phyloP scores from a whole-genome alignment of 2,888 invertebrate species.

The Matsumyia berberina region DNA sequence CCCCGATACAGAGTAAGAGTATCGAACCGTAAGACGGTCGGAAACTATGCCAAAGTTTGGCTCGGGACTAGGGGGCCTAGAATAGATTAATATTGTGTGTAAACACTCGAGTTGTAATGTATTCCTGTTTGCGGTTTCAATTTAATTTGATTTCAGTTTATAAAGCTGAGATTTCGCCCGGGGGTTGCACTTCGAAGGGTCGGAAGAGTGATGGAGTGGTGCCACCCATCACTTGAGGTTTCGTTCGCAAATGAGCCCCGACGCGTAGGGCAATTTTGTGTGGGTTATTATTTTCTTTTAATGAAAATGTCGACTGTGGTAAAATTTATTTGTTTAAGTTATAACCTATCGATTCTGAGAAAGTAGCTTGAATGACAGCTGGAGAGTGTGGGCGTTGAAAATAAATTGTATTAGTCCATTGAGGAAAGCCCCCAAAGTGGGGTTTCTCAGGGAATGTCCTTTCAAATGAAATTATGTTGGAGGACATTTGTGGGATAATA shows the following conservation, averaged over 20 bases:
- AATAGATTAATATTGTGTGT: slow-evolving; percentile 28
- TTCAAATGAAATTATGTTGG: not conserved
- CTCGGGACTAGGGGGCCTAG: not conserved
- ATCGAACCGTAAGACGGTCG: not conserved
- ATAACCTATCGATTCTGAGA: slow-evolving; percentile 8
- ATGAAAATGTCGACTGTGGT: slow-evolving; percentile 33
- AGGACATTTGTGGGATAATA: not conserved
- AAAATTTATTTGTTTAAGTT: slow-evolving; percentile 24
- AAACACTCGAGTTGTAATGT: slow-evolving; percentile 35
- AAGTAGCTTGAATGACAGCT: slow-evolving; percentile 4
- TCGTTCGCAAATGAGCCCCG: not conserved
- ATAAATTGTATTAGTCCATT: slow-evolving; percentile 2
- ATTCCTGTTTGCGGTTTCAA: slow-evolving; percentile 44
- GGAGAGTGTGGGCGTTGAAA: not conserved
- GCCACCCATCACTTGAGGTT: not conserved
- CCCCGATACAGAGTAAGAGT: not conserved
- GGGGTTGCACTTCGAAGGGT: not conserved
- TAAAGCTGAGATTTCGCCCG: not conserved
- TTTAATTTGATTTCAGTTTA: slow-evolving; percentile 38
- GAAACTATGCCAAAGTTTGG: not conserved
- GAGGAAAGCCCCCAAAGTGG: not conserved
- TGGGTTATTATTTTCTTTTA: not conserved
- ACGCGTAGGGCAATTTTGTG: not conserved
- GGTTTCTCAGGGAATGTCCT: not conserved
- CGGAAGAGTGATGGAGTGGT: too few species aligned